Conservation (phyloP, 1,140 invertebrate species). For the Mactra quadrangularis region DNA sequence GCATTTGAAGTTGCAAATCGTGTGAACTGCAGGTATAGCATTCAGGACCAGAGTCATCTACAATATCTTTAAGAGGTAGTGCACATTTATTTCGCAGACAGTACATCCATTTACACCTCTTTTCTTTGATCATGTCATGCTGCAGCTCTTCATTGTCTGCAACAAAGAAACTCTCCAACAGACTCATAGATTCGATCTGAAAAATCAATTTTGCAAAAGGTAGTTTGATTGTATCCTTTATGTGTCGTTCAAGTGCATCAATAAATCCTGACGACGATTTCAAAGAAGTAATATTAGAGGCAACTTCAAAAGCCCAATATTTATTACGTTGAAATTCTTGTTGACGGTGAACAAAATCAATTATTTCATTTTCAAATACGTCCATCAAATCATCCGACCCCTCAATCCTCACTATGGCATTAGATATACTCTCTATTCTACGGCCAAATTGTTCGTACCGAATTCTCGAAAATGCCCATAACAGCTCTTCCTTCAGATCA, state of each 20-base stretch:
- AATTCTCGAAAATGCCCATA: constrained; percentile 71
- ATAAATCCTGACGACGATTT: constrained; percentile 15
- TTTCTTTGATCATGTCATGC: background rate
- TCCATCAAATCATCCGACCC: constrained; percentile 46
- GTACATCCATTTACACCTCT: background rate
- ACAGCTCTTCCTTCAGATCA: constrained; percentile 58
- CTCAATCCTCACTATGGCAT: constrained; percentile 42
- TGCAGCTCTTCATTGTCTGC: background rate
- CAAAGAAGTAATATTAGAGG: constrained; percentile 1
- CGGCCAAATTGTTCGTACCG: constrained; percentile 52
- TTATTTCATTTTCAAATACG: constrained; percentile 59
- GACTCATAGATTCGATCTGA: constrained; percentile 8
- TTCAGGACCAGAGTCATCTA: constrained; percentile 38
- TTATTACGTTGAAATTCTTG: background rate
- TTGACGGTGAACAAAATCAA: background rate
- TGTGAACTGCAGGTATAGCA: constrained; percentile 27
- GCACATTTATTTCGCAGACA: background rate
- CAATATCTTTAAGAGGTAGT: constrained; percentile 23
- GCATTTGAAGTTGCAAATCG: constrained; percentile 20
- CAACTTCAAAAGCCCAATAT: constrained; percentile 37
- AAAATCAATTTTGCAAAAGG: constrained; percentile 47
- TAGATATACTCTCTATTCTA: constrained; percentile 52
- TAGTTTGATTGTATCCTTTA: constrained; percentile 4
- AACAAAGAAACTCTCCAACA: constrained; percentile 29
- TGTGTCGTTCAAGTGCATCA: constrained; percentile 37